Base-by-base conservation (phyloP, 2,888 invertebrate genomes). In the Lypha dubia region DNA sequence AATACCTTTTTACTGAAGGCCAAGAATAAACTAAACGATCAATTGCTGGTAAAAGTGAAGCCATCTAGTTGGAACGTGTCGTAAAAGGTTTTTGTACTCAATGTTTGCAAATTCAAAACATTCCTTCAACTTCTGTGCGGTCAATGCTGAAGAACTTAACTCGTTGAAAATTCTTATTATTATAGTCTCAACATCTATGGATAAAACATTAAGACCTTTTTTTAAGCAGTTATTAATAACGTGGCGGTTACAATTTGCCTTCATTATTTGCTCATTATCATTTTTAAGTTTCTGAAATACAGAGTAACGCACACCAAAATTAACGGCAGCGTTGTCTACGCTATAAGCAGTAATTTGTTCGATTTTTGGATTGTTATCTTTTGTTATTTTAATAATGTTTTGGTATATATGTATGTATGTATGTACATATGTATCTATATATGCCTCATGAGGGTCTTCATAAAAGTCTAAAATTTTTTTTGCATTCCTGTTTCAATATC, bases 31-130 rank as follows among this genome's bases (percentile, higher is more conserved):
- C n/a, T n/a, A n/a, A n/a, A n/a, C n/a, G n/a, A n/a, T n/a, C n/a
- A 68, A 74, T 68, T 74, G 83, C 79, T 2, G 81, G 75, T 44
- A 82, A 76, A 17, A 71, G 82, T 9, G 71, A 49, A 74, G 75
- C 74, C 80, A 74, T 75, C 76, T 49, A 56, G 71, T 82, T 17
- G 71, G 49, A 28, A 76, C 77, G 62, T 83, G n/a, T n/a, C n/a
- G 83, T 17, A 77, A 58, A 20, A 83, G 63, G 71, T 73, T 46
- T 9, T 76, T 82, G 65, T 73, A 79, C 9, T 83, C 73, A 38
- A 74, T 79, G 35, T 15, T 63, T 44, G 75, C 70, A 70, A 79
- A 79, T 11, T 56, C 60, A 77, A 70, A 67, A 65, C 77, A 77
- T 60, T 77, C 28, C 15, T 75, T 81, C 15, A 56, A 28, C 13